Conservation (phyloP, 2,113 vertebrate species). For the Upupa epops region DNA sequence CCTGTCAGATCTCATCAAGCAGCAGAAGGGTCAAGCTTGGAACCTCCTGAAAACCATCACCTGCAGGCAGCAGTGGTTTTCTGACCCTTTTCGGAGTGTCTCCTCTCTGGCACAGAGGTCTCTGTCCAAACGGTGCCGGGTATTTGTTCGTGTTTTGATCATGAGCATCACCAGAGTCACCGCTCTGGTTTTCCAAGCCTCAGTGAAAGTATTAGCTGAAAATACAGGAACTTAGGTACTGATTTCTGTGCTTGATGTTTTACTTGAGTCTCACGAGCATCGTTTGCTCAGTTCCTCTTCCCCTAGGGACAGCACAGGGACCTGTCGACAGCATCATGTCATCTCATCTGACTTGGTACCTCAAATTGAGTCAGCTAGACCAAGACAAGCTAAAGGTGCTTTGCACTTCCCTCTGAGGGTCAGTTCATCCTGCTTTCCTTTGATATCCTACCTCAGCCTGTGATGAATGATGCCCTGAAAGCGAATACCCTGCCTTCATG, state of each 20-base stretch:
- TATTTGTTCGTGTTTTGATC: neutral
- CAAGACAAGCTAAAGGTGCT: neutral
- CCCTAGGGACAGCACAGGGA: neutral
- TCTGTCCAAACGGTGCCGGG: neutral
- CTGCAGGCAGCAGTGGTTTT: neutral
- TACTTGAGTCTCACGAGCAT: neutral
- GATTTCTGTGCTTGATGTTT: neutral
- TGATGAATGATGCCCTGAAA: neutral
- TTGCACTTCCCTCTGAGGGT: neutral
- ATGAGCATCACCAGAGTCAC: neutral
- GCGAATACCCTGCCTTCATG: neutral
- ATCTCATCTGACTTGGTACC: neutral
- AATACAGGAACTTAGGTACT: neutral
- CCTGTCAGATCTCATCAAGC: conserved; percentile 64
- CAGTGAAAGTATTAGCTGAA: neutral
- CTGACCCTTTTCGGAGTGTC: neutral
- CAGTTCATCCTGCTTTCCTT: neutral
- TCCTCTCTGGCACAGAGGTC: neutral
- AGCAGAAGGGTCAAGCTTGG: neutral
- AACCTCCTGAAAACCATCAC: neutral
- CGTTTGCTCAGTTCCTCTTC: neutral
- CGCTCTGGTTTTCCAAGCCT: neutral
- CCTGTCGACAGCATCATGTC: rapidly evolving
- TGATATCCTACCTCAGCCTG: neutral
- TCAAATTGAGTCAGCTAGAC: neutral